These are phyloP conservation scores for Tringa solitaria DNA, from an alignment of 2,113 vertebrate species.

Conservation along the genomic window DNA sequence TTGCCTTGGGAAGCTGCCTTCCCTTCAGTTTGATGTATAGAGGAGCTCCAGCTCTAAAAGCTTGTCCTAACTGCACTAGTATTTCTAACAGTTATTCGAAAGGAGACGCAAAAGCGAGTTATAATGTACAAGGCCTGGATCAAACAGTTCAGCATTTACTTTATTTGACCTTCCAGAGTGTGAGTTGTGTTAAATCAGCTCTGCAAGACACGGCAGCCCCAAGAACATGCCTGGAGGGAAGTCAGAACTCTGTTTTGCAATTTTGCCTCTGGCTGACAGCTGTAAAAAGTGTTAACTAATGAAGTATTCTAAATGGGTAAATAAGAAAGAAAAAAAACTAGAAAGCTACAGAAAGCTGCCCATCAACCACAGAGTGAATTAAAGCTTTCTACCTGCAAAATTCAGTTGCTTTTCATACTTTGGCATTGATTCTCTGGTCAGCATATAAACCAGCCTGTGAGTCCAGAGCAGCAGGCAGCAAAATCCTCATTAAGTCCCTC, in stretches of 20 bases:
- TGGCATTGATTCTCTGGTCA: neutral
- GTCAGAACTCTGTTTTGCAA: neutral
- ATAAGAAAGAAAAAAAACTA: neutral
- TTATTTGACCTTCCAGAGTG: neutral
- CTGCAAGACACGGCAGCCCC: neutral
- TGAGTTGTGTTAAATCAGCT: neutral
- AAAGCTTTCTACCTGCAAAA: neutral
- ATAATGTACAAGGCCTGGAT: neutral
- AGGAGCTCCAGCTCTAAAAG: neutral
- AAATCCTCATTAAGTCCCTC: neutral
- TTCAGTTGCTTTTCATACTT: neutral
- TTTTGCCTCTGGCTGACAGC: slow-evolving; percentile 47
- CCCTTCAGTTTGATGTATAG: neutral
- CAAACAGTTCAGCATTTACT: neutral
- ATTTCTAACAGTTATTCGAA: neutral
- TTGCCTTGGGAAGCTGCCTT: neutral
- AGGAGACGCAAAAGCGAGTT: neutral
- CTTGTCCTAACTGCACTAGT: accelerated
- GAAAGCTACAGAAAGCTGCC: neutral
- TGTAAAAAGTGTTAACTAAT: slow-evolving; percentile 7
- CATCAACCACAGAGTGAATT: neutral
- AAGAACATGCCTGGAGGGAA: neutral
- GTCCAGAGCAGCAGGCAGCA: neutral
- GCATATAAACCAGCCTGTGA: neutral
- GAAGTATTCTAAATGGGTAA: slow-evolving; percentile 10